Percentiles rank a stretch among this genome's conserved stretches.
Conservation (phyloP, 2,113 vertebrate genomes). For the Dolichotis patagonum region DNA sequence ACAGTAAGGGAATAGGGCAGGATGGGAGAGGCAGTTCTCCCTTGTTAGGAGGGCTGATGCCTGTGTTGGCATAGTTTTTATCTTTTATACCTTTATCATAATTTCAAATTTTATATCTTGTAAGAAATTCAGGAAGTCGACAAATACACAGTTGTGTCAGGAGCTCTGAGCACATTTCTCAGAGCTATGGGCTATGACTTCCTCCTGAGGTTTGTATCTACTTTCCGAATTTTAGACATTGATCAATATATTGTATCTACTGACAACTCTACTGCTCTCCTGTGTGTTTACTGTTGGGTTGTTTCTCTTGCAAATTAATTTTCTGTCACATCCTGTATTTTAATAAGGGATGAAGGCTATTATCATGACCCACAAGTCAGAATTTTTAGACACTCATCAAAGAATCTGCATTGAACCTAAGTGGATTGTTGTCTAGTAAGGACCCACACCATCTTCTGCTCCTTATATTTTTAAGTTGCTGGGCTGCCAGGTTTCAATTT, state of each 20-base stretch:
- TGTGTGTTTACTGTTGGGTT: not conserved
- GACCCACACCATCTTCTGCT: not conserved
- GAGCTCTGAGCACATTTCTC: not conserved
- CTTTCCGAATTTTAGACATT: not conserved
- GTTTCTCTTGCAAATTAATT: constrained; percentile 3
- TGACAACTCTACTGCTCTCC: not conserved
- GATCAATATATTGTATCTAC: not conserved
- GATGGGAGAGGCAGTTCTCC: not conserved
- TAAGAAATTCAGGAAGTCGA: not conserved
- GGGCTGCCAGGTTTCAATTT: not conserved
- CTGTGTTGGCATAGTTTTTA: not conserved
- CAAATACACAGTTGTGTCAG: not conserved
- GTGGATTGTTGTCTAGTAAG: not conserved
- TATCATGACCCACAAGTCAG: not conserved
- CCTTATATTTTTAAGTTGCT: not conserved
- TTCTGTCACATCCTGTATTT: not conserved
- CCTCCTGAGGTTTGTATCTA: not conserved
- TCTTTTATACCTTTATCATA: not conserved
- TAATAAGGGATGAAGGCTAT: not conserved
- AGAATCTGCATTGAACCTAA: not conserved
- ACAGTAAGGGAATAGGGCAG: not conserved
- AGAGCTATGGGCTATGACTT: not conserved
- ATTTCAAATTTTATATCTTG: not conserved
- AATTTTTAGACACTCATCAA: not conserved
- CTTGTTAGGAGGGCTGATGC: not conserved